phyloP scores from a whole-genome alignment of 2,797 vertebrate genomes.

The Saxicola maurus region DNA sequence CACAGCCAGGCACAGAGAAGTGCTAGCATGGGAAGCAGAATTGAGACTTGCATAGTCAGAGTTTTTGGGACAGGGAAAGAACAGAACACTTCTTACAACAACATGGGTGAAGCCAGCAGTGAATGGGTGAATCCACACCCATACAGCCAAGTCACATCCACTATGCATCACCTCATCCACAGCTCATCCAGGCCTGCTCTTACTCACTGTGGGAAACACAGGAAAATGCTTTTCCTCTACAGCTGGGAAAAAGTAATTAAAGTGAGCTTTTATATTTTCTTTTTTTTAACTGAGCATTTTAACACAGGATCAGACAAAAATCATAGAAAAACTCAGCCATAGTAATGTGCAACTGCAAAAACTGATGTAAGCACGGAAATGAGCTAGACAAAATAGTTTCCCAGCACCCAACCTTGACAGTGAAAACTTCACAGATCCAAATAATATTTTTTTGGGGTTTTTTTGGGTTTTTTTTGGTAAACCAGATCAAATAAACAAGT shows the following conservation, averaged over 20 bases:
- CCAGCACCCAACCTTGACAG: neutral
- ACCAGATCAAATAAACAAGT: neutral
- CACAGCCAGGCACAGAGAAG: neutral
- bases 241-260: neutral
- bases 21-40: neutral
- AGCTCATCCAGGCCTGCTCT: neutral
- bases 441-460: too few relatives aligned
- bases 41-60: neutral
- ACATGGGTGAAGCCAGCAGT: neutral
- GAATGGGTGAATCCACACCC: neutral
- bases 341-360: neutral
- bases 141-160: neutral
- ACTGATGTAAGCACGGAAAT: neutral
- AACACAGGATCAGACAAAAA: neutral
- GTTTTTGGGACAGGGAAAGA: neutral
- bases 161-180: neutral
- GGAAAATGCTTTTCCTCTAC: neutral
- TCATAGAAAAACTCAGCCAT: neutral
- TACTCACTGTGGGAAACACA: neutral
- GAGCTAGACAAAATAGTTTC: fast-evolving
- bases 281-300: neutral
- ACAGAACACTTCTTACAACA: neutral
- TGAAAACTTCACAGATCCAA: neutral
- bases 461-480: neutral
- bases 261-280: neutral